Evolutionary conservation across 1,140 invertebrate species (phyloP).

Genomic region (Cydia amplana): DNA sequence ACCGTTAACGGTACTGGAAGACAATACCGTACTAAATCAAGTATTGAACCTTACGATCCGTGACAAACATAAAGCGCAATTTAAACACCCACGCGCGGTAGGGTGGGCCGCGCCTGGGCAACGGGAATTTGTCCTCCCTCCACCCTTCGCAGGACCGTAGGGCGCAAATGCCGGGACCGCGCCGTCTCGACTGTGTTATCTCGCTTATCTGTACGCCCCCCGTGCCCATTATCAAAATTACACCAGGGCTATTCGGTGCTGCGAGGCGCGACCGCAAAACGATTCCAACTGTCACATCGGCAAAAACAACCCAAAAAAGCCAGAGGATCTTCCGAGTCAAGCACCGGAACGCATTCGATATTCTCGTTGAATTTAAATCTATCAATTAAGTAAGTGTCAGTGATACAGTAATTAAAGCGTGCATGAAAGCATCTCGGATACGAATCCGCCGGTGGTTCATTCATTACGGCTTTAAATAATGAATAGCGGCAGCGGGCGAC

Average conservation of each 20-base stretch:
- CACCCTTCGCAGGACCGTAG: slow-evolving; percentile 35
- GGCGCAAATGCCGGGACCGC: slow-evolving; percentile 38
- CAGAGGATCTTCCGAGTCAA: not conserved
- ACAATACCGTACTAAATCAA: slow-evolving; percentile 33
- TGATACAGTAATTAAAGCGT: slow-evolving; percentile 24
- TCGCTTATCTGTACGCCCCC: slow-evolving; percentile 53
- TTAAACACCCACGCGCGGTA: slow-evolving; percentile 45
- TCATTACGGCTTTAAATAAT: slow-evolving; percentile 32
- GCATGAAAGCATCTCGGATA: slow-evolving; percentile 21
- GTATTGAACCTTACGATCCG: slow-evolving; percentile 33
- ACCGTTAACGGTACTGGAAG: slow-evolving; percentile 33
- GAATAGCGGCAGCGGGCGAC: slow-evolving; percentile 10
- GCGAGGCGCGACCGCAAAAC: slow-evolving; percentile 28
- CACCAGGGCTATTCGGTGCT: slow-evolving; percentile 30
- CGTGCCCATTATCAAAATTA: slow-evolving; percentile 63
- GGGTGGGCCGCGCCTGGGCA: slow-evolving; percentile 38
- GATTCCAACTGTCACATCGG: slow-evolving; percentile 9
- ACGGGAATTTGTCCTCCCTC: slow-evolving; percentile 31
- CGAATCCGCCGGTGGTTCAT: slow-evolving; percentile 19
- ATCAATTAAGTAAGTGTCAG: slow-evolving; percentile 30
- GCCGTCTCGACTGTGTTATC: slow-evolving; percentile 46
- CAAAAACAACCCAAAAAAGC: slow-evolving; percentile 10
- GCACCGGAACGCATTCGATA: not conserved
- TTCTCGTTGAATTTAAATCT: slow-evolving; percentile 5
- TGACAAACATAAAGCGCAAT: slow-evolving; percentile 43